Evolutionary conservation across 2,113 vertebrate genomes (phyloP).

Genomic region (Archocentrus centrarchus): DNA sequence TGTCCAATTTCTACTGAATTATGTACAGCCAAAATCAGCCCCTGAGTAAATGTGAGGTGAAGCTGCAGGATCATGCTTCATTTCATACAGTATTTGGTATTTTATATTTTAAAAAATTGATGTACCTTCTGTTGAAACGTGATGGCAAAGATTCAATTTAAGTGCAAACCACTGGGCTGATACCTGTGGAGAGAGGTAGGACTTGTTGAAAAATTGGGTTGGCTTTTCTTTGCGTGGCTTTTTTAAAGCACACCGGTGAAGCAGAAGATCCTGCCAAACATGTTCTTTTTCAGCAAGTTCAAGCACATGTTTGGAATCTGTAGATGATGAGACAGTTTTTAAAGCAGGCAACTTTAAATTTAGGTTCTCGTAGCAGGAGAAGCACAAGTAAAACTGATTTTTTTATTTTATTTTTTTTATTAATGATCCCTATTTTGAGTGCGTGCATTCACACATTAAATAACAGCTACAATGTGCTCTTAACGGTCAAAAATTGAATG

Average conservation of each 20-base stretch:
- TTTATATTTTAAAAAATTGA: background rate
- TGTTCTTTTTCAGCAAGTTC: background rate
- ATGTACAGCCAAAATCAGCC: conserved; percentile 11
- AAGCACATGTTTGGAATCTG: background rate
- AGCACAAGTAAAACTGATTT: background rate
- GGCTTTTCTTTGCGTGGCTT: background rate
- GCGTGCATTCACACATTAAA: background rate
- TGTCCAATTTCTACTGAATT: conserved; percentile 14
- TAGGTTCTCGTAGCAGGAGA: background rate
- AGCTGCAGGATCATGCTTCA: conserved; percentile 8
- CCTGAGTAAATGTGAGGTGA: background rate
- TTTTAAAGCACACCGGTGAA: background rate
- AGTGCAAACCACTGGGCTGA: background rate
- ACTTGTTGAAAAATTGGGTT: background rate
- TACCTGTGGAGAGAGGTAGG: background rate
- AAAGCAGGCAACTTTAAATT: background rate
- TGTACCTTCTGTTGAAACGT: background rate
- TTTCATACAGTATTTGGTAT: background rate
- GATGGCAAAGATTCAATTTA: conserved; percentile 9
- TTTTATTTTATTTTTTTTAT: background rate
- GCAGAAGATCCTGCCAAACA: background rate
- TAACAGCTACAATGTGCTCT: background rate
- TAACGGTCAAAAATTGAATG: background rate
- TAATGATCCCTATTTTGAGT: background rate
- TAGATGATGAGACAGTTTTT: background rate